phyloP scores from a whole-genome alignment of 1,140 invertebrate genomes.

The Euura saliciscinereae region DNA sequence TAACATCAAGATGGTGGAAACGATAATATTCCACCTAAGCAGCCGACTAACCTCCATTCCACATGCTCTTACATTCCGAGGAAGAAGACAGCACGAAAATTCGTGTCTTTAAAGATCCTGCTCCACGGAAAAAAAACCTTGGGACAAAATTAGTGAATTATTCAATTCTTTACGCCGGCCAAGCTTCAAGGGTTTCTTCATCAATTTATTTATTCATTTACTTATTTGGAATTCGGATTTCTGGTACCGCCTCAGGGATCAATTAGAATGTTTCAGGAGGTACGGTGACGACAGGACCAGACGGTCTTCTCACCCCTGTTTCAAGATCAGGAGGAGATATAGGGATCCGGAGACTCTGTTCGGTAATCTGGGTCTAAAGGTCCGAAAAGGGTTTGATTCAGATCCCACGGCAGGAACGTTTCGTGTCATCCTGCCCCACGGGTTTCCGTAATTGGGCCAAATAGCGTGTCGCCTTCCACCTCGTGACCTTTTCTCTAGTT shows the following conservation, averaged over 20 bases:
- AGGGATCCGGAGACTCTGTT: neutral
- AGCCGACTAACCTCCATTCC: neutral
- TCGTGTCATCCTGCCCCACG: neutral
- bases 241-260: neutral
- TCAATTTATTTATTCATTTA: neutral
- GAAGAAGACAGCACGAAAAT: too few species aligned
- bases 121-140: neutral
- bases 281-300: neutral
- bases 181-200: neutral
- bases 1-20: neutral
- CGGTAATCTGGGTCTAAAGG: constrained; percentile 6
- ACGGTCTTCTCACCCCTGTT: neutral
- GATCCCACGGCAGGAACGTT: neutral
- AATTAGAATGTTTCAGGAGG: neutral
- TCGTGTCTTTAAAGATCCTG: too few species aligned
- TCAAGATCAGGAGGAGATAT: neutral
- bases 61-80: too few species aligned
- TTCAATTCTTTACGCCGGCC: neutral
- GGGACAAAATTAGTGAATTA: neutral
- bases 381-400: constrained; percentile 7
- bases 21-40: neutral
- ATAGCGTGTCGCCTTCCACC: neutral
- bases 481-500: neutral
- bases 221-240: neutral
- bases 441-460: neutral